A percentile compares a stretch with the other conserved stretches of the same genome.
Evolutionary conservation across 2,888 invertebrate species (phyloP).

Genomic region (Cheilosia pagana): DNA sequence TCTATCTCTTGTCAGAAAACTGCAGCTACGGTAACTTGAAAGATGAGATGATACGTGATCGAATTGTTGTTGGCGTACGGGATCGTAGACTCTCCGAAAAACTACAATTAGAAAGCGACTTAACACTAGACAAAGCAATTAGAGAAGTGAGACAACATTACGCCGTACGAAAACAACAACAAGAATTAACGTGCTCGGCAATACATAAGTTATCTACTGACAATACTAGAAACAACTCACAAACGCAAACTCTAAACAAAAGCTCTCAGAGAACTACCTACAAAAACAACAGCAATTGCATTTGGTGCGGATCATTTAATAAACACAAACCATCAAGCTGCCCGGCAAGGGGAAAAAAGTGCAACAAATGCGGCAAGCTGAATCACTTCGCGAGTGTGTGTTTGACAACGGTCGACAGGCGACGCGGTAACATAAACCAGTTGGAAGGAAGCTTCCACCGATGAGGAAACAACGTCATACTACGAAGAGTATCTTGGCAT

Average conservation of each 20-base stretch:
- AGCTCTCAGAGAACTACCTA: background rate
- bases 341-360: constrained; percentile 2
- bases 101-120: constrained; percentile 10
- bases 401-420: background rate
- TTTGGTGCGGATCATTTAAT: constrained; percentile 6
- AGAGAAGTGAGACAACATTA: constrained; percentile 12
- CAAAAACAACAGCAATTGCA: background rate
- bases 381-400: constrained; percentile 18
- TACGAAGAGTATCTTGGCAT: constrained; percentile 10
- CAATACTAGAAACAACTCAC: background rate
- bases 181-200: constrained; percentile 1
- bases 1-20: constrained; percentile 43
- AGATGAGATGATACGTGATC: constrained; percentile 44
- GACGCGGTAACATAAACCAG: constrained; percentile 7
- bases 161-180: constrained; percentile 20
- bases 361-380: constrained; percentile 15
- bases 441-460: constrained; percentile 5
- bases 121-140: constrained; percentile 15
- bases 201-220: constrained; percentile 1
- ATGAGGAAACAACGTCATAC: constrained; percentile 1
- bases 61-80: constrained; percentile 44
- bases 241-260: background rate
- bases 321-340: constrained; percentile 2
- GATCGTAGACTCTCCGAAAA: constrained; percentile 21
- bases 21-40: constrained; percentile 32